phyloP scores from a whole-genome alignment of 2,888 invertebrate species.

The Acleris emargana region DNA sequence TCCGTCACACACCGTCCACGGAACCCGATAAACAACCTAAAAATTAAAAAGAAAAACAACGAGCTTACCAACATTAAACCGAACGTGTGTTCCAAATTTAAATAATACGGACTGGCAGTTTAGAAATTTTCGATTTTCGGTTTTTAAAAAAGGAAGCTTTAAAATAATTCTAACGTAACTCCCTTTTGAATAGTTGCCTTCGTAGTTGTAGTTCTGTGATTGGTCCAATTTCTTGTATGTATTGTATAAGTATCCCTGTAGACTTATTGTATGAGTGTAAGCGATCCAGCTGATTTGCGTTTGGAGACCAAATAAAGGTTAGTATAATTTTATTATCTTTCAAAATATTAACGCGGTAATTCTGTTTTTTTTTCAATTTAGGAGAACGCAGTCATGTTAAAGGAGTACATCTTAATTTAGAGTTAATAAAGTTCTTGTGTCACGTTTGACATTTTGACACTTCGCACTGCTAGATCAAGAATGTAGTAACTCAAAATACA shows the following conservation, averaged over 20 bases:
- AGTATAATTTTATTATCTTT: slow-evolving; percentile 39
- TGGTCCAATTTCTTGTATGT: slow-evolving; percentile 66
- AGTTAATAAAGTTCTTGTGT: no score
- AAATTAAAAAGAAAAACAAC: slow-evolving; percentile 69
- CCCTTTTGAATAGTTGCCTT: slow-evolving; percentile 71
- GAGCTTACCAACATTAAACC: slow-evolving; percentile 64
- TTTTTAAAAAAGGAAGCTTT: slow-evolving; percentile 50
- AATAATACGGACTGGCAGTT: slow-evolving; percentile 37
- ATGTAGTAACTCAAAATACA: no score
- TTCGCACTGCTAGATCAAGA: no score
- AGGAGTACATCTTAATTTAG: no score
- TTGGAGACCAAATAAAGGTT: slow-evolving; percentile 52
- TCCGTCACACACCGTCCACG: slow-evolving; percentile 68
- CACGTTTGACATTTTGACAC: no score
- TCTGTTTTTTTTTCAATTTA: no score
- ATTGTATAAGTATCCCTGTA: slow-evolving; percentile 47
- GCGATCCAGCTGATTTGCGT: slow-evolving; percentile 50
- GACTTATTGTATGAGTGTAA: slow-evolving; percentile 47
- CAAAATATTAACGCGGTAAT: background rate
- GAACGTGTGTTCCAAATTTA: slow-evolving; percentile 59
- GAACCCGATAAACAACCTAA: slow-evolving; percentile 57
- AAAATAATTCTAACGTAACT: slow-evolving; percentile 47
- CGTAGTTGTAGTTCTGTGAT: slow-evolving; percentile 64
- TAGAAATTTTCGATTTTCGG: slow-evolving; percentile 35
- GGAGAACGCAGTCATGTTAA: no score